Conservation (phyloP, 2,797 vertebrate genomes). For the Clarias pachynema region DNA sequence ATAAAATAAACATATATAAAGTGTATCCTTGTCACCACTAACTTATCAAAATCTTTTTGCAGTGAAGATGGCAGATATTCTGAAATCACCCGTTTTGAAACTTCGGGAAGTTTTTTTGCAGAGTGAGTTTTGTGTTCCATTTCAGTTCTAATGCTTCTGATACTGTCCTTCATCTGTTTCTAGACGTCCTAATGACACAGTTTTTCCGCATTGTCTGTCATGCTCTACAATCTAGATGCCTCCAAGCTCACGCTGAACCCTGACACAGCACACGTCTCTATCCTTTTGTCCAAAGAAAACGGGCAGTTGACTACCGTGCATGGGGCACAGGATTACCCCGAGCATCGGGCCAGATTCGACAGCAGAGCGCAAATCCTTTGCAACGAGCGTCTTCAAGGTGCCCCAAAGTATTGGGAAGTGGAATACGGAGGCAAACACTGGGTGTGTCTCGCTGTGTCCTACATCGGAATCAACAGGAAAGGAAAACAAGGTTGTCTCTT, state of each 20-base stretch:
- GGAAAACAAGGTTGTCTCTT: slow-evolving; percentile 42
- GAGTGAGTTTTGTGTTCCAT: slow-evolving; percentile 22
- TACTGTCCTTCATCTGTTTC: background rate
- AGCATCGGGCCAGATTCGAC: slow-evolving; percentile 43
- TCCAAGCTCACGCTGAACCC: slow-evolving; percentile 49
- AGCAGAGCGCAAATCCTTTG: slow-evolving; percentile 48
- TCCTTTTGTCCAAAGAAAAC: slow-evolving; percentile 24
- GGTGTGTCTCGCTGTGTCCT: slow-evolving; percentile 52
- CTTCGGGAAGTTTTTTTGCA: slow-evolving; percentile 22
- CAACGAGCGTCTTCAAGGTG: slow-evolving; percentile 33
- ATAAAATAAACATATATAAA: background rate
- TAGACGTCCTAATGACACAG: background rate
- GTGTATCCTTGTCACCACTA: background rate
- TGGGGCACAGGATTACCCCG: background rate
- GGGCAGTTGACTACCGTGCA: slow-evolving; percentile 11
- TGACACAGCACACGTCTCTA: slow-evolving; percentile 38
- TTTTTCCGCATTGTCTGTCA: background rate
- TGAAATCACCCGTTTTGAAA: slow-evolving; percentile 10
- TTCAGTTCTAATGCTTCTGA: background rate
- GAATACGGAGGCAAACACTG: slow-evolving; percentile 21
- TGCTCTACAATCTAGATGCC: slow-evolving; percentile 16
- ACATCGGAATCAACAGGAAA: slow-evolving; percentile 38
- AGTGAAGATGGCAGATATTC: slow-evolving; percentile 40
- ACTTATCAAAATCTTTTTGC: background rate
- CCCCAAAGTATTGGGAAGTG: slow-evolving; percentile 50